Percentiles rank a stretch among this genome's conserved stretches.
Evolutionary conservation across 2,113 vertebrate species (phyloP).

Genomic region (Hucho hucho): DNA sequence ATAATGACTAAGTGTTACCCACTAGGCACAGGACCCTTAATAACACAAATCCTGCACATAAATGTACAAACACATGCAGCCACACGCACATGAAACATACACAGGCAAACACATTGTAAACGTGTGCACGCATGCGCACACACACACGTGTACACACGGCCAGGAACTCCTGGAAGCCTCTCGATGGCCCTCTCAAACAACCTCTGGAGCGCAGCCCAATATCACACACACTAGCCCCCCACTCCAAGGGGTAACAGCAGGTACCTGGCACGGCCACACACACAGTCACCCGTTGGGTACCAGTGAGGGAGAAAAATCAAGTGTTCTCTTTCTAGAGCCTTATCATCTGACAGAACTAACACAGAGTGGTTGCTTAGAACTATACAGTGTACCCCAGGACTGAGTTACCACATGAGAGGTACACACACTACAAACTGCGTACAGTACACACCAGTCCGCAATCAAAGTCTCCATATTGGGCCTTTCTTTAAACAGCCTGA

Average conservation of each 20-base stretch:
- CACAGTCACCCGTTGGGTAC: constrained; percentile 5
- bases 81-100: constrained; percentile 10
- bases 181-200: background rate
- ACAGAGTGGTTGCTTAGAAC: background rate
- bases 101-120: background rate
- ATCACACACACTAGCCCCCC: constrained; percentile 2
- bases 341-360: constrained; percentile 21
- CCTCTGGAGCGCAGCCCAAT: background rate
- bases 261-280: constrained; percentile 11
- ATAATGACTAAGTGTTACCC: too few species aligned
- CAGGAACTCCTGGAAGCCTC: too few species aligned
- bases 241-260: background rate
- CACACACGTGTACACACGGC: constrained; percentile 1
- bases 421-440: background rate
- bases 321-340: constrained; percentile 29
- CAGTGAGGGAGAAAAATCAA: constrained; percentile 13
- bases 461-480: background rate
- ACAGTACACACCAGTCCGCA: background rate
- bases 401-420: background rate
- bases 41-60: too few species aligned
- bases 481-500: constrained; percentile 12
- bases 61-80: constrained; percentile 23
- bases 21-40: too few species aligned
- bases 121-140: background rate
- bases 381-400: too few species aligned